These are phyloP conservation scores for Lumbricus terrestris DNA, from an alignment of 2,888 invertebrate species.

Conservation along the genomic window DNA sequence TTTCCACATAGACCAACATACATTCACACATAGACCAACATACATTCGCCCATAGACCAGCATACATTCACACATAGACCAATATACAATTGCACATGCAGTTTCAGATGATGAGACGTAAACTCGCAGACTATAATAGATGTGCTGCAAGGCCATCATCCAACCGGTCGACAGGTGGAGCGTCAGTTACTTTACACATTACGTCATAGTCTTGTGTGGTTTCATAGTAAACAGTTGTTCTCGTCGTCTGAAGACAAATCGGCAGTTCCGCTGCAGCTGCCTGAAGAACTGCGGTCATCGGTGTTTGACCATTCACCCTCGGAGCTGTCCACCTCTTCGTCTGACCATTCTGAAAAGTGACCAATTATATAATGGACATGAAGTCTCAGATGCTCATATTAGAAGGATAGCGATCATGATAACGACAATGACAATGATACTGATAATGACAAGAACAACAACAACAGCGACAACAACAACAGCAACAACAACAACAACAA, in stretches of 20 bases:
- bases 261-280: background rate
- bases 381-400: background rate
- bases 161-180: background rate
- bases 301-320: background rate
- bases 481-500: too few relatives aligned
- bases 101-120: too few relatives aligned
- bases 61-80: too few relatives aligned
- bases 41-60: background rate
- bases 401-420: too few relatives aligned
- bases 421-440: too few relatives aligned
- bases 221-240: background rate
- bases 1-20: too few relatives aligned
- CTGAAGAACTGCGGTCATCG: background rate
- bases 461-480: too few relatives aligned
- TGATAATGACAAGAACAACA: too few relatives aligned
- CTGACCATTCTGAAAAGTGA: slow-evolving; percentile 4
- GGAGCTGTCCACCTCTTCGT: background rate
- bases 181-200: background rate
- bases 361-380: background rate
- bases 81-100: too few relatives aligned
- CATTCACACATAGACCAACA: too few relatives aligned
- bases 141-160: background rate
- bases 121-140: background rate
- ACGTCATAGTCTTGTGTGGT: background rate
- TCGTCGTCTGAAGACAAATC: background rate